Evolutionary conservation across 2,113 vertebrate species (phyloP).

Genomic region (Crotalus horridus): DNA sequence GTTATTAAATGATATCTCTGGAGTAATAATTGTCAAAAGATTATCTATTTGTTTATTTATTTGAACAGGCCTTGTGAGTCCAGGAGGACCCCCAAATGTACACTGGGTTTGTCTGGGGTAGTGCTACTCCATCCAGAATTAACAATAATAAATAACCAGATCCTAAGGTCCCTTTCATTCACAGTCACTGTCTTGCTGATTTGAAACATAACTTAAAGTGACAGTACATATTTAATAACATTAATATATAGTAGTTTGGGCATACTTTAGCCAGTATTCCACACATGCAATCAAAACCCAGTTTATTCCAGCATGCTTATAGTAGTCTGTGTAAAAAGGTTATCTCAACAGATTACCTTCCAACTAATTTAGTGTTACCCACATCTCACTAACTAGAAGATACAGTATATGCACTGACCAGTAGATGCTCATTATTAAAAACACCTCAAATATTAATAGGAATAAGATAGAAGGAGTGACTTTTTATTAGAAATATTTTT

Average conservation of each 20-base stretch:
- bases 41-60: background rate
- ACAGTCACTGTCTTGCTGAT: background rate
- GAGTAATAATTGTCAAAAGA: background rate
- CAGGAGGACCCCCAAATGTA: background rate
- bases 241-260: background rate
- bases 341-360: background rate
- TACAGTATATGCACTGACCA: background rate
- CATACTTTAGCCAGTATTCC: background rate
- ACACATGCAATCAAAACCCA: background rate
- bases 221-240: background rate
- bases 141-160: background rate
- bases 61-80: too few relatives aligned
- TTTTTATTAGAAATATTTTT: background rate
- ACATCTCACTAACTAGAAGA: background rate
- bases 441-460: constrained; percentile 1
- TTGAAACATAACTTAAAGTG: background rate
- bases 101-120: background rate
- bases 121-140: background rate
- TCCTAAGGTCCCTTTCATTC: background rate
- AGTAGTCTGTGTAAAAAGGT: background rate
- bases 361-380: background rate
- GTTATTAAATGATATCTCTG: background rate
- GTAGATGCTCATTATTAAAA: background rate
- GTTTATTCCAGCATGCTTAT: background rate
- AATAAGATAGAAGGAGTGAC: background rate